phyloP scores from a whole-genome alignment of 1,140 invertebrate species.

The Littorina saxatilis region DNA sequence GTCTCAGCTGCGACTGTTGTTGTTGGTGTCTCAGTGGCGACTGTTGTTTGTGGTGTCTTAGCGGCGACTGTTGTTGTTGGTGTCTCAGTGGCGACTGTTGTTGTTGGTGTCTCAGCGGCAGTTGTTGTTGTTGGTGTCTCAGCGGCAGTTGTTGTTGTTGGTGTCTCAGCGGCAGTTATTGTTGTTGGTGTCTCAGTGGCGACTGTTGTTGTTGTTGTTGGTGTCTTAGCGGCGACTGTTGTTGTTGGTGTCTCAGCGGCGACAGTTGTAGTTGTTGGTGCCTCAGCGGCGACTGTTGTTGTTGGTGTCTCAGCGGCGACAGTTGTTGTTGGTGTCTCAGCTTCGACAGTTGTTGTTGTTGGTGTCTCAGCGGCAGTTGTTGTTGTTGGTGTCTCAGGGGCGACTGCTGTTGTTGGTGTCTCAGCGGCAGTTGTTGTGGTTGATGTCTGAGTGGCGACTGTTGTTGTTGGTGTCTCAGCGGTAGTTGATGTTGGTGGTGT shows the following conservation, averaged over 20 bases:
- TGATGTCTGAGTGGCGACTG: not conserved
- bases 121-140: not conserved
- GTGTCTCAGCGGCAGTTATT: not conserved
- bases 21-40: slow-evolving; percentile 3
- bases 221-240: not conserved
- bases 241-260: not conserved
- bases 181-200: not conserved
- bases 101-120: slow-evolving; percentile 1
- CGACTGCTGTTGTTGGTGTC: not conserved
- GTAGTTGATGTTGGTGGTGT: not conserved
- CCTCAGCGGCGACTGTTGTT: slow-evolving; percentile 20
- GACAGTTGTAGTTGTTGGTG: slow-evolving; percentile 17
- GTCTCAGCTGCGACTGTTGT: slow-evolving; percentile 15
- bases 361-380: slow-evolving; percentile 5
- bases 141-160: slow-evolving; percentile 22
- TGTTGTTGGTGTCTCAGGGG: not conserved
- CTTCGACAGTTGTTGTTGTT: slow-evolving; percentile 14
- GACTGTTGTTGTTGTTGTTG: too few species aligned
- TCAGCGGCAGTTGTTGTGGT: not conserved
- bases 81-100: not conserved
- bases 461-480: not conserved
- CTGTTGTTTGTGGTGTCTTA: slow-evolving; percentile 32
- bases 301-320: not conserved
- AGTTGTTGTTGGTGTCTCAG: not conserved
- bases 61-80: not conserved